Percentiles rank a stretch among this genome's conserved stretches.
Evolutionary conservation across 2,888 invertebrate genomes (phyloP).

Genomic region (Mesochorus sp.): DNA sequence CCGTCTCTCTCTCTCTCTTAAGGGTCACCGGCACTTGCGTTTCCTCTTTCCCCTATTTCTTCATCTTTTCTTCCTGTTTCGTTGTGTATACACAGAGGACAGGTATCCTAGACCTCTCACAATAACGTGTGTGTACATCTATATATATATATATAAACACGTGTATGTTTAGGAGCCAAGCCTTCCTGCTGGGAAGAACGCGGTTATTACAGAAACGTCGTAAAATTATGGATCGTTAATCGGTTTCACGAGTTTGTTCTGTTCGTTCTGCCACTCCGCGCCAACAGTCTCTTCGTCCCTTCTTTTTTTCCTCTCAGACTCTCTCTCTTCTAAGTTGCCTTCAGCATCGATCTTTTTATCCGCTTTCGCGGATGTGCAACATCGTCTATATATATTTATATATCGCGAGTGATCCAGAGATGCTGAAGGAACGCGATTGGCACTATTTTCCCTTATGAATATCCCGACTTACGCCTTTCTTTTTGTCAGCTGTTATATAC

Average conservation of each 20-base stretch:
- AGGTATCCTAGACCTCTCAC: conserved; percentile 7
- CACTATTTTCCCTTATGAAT: too few relatives aligned
- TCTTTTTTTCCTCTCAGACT: conserved; percentile 31
- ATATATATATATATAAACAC: background rate
- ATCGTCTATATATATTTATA: background rate
- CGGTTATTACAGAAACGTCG: conserved; percentile 77
- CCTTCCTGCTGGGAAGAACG: conserved; percentile 63
- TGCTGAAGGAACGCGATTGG: too few relatives aligned
- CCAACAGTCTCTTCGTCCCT: conserved; percentile 32
- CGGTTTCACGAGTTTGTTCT: conserved; percentile 79
- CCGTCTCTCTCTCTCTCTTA: conserved; percentile 4
- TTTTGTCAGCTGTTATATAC: background rate
- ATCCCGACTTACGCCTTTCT: too few relatives aligned
- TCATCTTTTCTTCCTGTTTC: conserved; percentile 51
- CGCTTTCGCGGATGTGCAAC: background rate
- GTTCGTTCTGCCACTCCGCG: conserved; percentile 65
- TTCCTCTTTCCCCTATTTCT: conserved; percentile 50
- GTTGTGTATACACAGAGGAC: conserved; percentile 9
- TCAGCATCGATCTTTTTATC: background rate
- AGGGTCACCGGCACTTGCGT: conserved; percentile 28
- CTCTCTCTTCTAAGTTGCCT: background rate
- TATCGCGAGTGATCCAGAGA: too few relatives aligned
- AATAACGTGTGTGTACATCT: background rate
- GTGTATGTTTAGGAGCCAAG: background rate
- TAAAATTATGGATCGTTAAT: conserved; percentile 80